Base-by-base conservation (phyloP, 1,140 invertebrate genomes). In the Drosophila kanapiae region DNA sequence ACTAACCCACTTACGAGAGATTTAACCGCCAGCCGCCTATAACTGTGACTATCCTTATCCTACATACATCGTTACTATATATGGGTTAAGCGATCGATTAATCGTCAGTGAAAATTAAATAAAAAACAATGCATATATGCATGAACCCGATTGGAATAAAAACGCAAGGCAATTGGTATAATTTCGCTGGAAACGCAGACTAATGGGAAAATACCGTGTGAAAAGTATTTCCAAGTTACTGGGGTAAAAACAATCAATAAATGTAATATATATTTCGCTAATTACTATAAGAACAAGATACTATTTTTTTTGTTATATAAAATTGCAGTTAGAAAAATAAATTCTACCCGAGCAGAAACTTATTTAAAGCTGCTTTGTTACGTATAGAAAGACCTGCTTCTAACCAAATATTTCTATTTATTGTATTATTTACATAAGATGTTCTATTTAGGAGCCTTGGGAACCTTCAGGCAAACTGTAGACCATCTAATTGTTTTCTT, bases 31-130 rank as follows among this genome's bases (percentile, higher is more conserved):
- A 45, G 67, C n/a, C 63, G 38, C 10, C 51, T 53, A 37, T 70
- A 70, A 68, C 67, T 67, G 67, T 67, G 67, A 70, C 40, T 54
- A 67, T 70, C 67, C 67, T 70, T 70, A 40, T 29, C 29, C 13
- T 4, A 8, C 16, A 33, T 23, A 37, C 11, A 53, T 38, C 3
- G 33, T 8, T 6, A n/a, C n/a, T 33, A 57, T 31, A 53, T 6
- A 53, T 33, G 45, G 65, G 65, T 65, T 48, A 53, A 45, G 10
- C 33, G 59, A 69, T 69, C 67, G 61, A 67, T 67, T 53, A 43
- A 53, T 51, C 47, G 9, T 14, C 4, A n/a, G 35, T 14, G n/a
- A 23, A 48, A 62, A 33, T 48, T 18, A 23, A 40, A 31, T 48
- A 16, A 31, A 47, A 29, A 2, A 27, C 37, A 43, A 65, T 45